These are phyloP conservation scores for Diadema setosum DNA, from an alignment of 35 echinoderm and acorn worm genomes.

Conservation along the genomic window DNA sequence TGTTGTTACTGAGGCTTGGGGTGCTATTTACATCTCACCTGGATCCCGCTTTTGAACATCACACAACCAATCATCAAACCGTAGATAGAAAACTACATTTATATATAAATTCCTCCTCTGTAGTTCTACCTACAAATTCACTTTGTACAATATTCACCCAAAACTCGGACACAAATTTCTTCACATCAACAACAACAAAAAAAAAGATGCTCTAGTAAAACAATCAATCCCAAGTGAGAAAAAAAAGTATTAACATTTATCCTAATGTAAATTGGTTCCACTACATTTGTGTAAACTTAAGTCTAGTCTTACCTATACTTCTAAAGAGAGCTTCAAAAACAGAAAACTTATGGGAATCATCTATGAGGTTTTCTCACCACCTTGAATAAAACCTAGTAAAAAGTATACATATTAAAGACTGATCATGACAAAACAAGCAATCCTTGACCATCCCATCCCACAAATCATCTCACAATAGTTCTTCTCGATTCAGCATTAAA, in stretches of 20 bases:
- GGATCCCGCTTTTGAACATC: not conserved
- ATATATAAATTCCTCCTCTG: slow-evolving; percentile 7
- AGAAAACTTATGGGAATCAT: no score
- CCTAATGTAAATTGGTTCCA: not conserved
- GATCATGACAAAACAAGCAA: no score
- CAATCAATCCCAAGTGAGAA: no score
- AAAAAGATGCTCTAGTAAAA: no score
- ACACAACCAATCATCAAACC: not conserved
- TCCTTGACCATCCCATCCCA: not conserved
- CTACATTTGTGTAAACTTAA: not conserved
- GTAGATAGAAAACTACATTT: slow-evolving; percentile 5
- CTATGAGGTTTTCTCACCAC: no score
- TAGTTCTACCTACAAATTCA: slow-evolving; percentile 12
- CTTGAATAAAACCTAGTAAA: no score
- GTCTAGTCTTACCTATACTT: not conserved
- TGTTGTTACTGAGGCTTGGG: not conserved
- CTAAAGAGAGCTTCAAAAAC: no score
- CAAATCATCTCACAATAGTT: not conserved
- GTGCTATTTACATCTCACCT: slow-evolving; percentile 15
- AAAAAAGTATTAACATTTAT: no score
- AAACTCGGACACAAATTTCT: not conserved
- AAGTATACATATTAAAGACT: no score
- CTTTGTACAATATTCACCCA: not conserved
- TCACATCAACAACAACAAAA: not conserved
- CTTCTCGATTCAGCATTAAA: slow-evolving; percentile 4